Conservation (phyloP, 23 tunicate genomes). For the Halocynthia aurantium region DNA sequence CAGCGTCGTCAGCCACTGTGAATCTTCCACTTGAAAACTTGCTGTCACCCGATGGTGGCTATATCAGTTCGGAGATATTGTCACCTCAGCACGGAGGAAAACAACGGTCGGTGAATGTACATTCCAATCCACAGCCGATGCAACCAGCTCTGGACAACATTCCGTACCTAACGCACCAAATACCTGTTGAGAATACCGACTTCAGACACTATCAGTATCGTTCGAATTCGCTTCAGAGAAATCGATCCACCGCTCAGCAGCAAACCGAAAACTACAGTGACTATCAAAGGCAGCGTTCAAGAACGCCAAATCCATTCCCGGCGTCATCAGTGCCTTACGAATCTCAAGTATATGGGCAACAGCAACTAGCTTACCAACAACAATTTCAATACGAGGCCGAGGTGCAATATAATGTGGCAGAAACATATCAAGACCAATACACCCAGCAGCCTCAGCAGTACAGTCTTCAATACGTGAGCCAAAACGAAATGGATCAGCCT, state of each 20-base stretch:
- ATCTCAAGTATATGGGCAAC: neutral
- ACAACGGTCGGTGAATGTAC: too few species aligned
- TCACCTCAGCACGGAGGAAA: constrained; percentile 16
- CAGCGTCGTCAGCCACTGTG: neutral
- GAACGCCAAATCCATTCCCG: constrained; percentile 4
- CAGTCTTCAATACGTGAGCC: neutral
- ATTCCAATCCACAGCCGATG: neutral
- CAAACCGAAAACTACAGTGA: constrained; percentile 2
- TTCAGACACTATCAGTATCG: neutral
- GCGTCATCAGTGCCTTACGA: neutral
- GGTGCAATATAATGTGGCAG: neutral
- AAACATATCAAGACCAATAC: neutral
- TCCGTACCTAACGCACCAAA: neutral
- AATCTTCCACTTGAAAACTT: constrained; percentile 15
- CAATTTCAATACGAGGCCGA: neutral
- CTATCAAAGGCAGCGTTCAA: neutral
- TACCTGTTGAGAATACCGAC: neutral
- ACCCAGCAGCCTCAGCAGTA: too few species aligned
- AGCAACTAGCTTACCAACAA: neutral
- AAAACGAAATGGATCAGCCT: neutral
- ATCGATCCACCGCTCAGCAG: neutral
- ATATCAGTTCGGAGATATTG: constrained; percentile 28
- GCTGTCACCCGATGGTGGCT: constrained; percentile 57
- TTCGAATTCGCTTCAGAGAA: constrained; percentile 11
- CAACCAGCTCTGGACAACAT: neutral